Base-by-base conservation (phyloP, 2,113 vertebrate genomes). In the Hippocampus abdominalis region DNA sequence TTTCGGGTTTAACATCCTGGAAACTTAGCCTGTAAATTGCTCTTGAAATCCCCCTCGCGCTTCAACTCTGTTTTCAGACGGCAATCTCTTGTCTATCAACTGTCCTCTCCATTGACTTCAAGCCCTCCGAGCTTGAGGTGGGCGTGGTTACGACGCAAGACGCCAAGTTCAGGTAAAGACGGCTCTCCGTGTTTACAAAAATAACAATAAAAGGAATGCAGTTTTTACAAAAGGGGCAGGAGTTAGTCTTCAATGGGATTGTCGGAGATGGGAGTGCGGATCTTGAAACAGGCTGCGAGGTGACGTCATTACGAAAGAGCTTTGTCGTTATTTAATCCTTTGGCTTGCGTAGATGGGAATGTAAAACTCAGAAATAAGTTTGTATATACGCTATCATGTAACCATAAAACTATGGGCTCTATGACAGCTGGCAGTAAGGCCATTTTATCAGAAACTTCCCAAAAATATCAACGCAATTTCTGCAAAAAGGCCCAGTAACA, bases 41-140 rank as follows among this genome's bases (percentile, higher is more conserved):
- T 67, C 2, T 29, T 9, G 46, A 49, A 49, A 49, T 49, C 5
- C 13, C 25, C 11, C 29, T 3, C 10, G 12, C 27, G 27, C 1
- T 0, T 4, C 32, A 36, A 36, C 32, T 11, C 18, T n/a, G 46
- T 18, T 59, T 15, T 86, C n/a, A 98, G 96, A 98, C 95, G 53
- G 96, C 95, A 27, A 95, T 98, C 89, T 97, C 95, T 20, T 98
- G 96, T 85, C 91, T 98, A 79, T 96, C 96, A 79, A 98, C 95
- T 71, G 95, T 98, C 77, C 91, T 98, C 60, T 98, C 96, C 69
- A 97, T 97, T 86, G 96, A 98, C 90, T 98, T 98, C 91, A 98
- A 98, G 84, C 96, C 96, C 80, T 96, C 95, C 82, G 96, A 98
- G 91, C 92, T 98, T 69, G 96, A 98, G 91, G 93, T 98, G 81